A percentile compares a stretch with the other conserved stretches of the same genome.
phyloP scores from a whole-genome alignment of 2,888 invertebrate genomes.

The Dione vanillae region DNA sequence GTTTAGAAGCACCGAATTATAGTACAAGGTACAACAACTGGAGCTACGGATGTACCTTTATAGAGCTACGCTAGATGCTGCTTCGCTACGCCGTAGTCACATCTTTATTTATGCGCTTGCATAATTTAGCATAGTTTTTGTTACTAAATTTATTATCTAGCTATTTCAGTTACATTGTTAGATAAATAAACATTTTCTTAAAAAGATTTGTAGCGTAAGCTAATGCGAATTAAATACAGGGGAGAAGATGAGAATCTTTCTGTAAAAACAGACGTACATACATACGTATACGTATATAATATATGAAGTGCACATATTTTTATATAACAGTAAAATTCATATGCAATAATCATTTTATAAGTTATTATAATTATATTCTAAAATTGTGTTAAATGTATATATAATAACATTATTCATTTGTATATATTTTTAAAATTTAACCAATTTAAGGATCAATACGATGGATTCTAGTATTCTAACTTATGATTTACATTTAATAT shows the following conservation, averaged over 20 bases:
- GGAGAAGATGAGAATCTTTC: too few relatives aligned
- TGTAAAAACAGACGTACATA: neutral
- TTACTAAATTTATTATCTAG: conserved; percentile 57
- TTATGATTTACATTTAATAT: conserved; percentile 6
- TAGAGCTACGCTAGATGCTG: conserved; percentile 59
- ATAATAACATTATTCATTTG: neutral
- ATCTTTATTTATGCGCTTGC: conserved; percentile 70
- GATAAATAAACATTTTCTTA: conserved; percentile 33
- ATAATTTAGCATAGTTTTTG: conserved; percentile 70
- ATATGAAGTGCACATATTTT: neutral
- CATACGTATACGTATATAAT: neutral
- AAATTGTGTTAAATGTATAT: neutral
- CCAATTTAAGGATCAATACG: conserved; percentile 1
- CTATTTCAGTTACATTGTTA: conserved; percentile 45
- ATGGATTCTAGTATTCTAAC: conserved; percentile 9
- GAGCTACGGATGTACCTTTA: conserved; percentile 59
- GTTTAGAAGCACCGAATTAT: conserved; percentile 75
- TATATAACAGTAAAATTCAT: neutral
- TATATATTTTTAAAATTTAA: conserved; percentile 1
- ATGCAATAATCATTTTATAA: neutral
- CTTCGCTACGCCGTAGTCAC: conserved; percentile 61
- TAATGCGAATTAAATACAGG: neutral
- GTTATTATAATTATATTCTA: neutral
- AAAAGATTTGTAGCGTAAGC: conserved; percentile 20
- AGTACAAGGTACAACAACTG: conserved; percentile 64